Conservation (phyloP, 2,797 vertebrate species). For the Leptatherina wallacei region DNA sequence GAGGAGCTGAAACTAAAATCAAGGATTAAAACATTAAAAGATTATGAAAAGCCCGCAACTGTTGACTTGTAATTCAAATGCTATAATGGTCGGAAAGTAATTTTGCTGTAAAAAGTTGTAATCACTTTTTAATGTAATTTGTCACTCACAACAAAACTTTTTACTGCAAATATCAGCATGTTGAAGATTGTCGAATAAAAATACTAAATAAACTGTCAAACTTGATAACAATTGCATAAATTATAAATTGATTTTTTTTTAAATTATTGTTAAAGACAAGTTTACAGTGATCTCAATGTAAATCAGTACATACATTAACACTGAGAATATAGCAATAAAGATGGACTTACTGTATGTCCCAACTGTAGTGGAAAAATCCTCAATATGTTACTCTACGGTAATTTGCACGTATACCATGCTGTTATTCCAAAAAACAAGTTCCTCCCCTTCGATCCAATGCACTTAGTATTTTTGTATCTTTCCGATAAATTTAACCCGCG, state of each 20-base stretch:
- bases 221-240: not conserved
- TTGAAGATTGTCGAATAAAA: not conserved
- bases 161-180: not conserved
- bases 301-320: not conserved
- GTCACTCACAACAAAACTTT: not conserved
- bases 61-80: no score
- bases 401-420: conserved; percentile 28
- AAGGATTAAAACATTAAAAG: not conserved
- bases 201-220: not conserved
- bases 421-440: conserved; percentile 15
- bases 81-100: not conserved
- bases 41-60: not conserved
- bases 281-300: not conserved
- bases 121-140: not conserved
- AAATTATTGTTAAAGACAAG: not conserved
- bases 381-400: conserved; percentile 18
- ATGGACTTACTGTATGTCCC: conserved; percentile 53
- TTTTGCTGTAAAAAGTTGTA: not conserved
- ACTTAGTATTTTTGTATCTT: conserved; percentile 9
- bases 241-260: no score
- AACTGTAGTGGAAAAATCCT: conserved; percentile 29
- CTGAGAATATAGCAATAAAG: not conserved
- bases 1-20: not conserved
- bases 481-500: not conserved
- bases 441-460: conserved; percentile 5